Evolutionary conservation across 2,888 invertebrate species (phyloP).

Genomic region (Clostera curtula): DNA sequence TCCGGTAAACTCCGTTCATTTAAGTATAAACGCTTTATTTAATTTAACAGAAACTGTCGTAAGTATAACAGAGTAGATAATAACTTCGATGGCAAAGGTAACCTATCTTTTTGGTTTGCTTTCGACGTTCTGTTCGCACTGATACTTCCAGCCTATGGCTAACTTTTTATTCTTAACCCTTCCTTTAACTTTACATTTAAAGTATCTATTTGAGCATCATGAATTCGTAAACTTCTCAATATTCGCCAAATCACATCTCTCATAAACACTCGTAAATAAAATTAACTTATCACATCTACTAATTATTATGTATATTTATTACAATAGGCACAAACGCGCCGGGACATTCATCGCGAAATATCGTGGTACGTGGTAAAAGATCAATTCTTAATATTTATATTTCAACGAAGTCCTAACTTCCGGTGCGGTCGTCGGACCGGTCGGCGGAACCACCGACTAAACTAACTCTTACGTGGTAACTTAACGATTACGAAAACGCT

Average conservation of each 20-base stretch:
- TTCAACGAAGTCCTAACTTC: slow-evolving; percentile 66
- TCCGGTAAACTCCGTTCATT: slow-evolving; percentile 36
- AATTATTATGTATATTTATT: slow-evolving; percentile 65
- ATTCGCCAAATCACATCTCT: slow-evolving; percentile 63
- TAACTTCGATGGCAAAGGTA: slow-evolving; percentile 68
- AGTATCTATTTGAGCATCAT: slow-evolving; percentile 64
- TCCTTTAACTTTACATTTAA: slow-evolving; percentile 42
- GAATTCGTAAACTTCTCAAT: slow-evolving; percentile 38
- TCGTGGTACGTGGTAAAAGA: slow-evolving; percentile 67
- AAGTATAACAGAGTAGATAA: slow-evolving; percentile 54
- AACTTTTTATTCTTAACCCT: slow-evolving; percentile 43
- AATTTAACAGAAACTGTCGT: slow-evolving; percentile 41
- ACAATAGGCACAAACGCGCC: slow-evolving; percentile 57
- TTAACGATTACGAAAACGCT: slow-evolving; percentile 69
- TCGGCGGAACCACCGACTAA: slow-evolving; percentile 55
- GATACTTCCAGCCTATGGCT: slow-evolving; percentile 38
- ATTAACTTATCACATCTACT: slow-evolving; percentile 66
- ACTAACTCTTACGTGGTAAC: slow-evolving; percentile 73
- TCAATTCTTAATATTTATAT: slow-evolving; percentile 64
- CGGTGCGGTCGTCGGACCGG: slow-evolving; percentile 51
- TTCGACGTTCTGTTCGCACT: slow-evolving; percentile 39
- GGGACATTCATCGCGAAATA: slow-evolving; percentile 74
- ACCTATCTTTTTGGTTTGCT: slow-evolving; percentile 71
- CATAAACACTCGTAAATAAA: slow-evolving; percentile 65
- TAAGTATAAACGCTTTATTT: slow-evolving; percentile 33